Conservation (phyloP, 2,797 vertebrate genomes). For the Melanotaenia maccullochi region DNA sequence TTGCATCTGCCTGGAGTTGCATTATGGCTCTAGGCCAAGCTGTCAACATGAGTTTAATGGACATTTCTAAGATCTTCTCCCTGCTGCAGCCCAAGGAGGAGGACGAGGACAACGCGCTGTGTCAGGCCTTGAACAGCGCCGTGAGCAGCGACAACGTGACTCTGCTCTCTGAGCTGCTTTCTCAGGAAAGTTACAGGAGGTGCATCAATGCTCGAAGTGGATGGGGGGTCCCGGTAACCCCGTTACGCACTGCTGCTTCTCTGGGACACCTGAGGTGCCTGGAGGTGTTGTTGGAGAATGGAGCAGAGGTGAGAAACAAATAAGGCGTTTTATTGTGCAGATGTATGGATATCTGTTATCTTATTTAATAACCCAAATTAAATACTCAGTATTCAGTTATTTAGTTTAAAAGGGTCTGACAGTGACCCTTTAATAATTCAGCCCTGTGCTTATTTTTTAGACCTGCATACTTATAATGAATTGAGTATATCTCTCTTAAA, state of each 20-base stretch:
- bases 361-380: constrained; percentile 15
- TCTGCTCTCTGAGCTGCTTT: constrained; percentile 83
- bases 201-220: constrained; percentile 89
- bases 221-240: constrained; percentile 93
- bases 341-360: constrained; percentile 19
- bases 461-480: background rate
- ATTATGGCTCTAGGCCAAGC: constrained; percentile 69
- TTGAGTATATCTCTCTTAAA: background rate
- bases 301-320: constrained; percentile 82
- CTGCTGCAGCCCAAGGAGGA: constrained; percentile 90
- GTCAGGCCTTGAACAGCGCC: constrained; percentile 85
- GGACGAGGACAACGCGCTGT: constrained; percentile 78
- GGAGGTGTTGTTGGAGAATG: constrained; percentile 86
- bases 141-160: constrained; percentile 82
- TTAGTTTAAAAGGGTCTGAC: background rate
- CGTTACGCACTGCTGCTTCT: constrained; percentile 88
- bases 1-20: constrained; percentile 58
- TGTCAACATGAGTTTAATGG: constrained; percentile 91
- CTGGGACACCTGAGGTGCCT: constrained; percentile 87
- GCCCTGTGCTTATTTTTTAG: background rate
- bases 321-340: background rate
- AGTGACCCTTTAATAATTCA: background rate
- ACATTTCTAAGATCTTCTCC: constrained; percentile 95
- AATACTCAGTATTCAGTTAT: background rate
- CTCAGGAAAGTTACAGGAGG: constrained; percentile 84